Evolutionary conservation across 2,113 vertebrate species (phyloP), one percentile per base, ranked within the genome.

Genomic region (Ancistrus triradiatus): DNA sequence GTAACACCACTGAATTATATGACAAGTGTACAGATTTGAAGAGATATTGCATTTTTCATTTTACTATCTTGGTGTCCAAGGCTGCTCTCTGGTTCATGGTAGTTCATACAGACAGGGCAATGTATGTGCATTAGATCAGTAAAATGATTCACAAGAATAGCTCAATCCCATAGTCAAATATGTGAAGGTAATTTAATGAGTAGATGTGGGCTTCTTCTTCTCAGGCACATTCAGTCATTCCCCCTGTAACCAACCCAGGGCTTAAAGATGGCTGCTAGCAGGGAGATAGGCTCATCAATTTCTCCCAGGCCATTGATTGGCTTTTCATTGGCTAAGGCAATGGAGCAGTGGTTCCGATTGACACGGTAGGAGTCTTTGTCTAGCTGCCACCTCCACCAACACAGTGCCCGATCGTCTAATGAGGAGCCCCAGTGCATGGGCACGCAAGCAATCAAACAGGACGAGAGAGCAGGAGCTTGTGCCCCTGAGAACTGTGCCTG

Each of bases 251-350:
- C 33, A 57, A 31, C 49, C 40, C 25, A 7, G 53, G 53, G 7
- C 53, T 40, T 44, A 63, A 48, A 53, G 28, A 43, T 31, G 21
- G 22, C 21, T 19, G 56, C 44, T 44, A 22, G n/a, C 52, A n/a
- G 50, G 38, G n/a, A 28, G 18, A 21, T 31, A 3, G 24, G 27
- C 60, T 72, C 74, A 77, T 78, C 70, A 77, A 69, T 72, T 70
- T 67, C 35, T 60, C 58, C 44, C 49, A 69, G 43, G n/a, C 51
- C 47, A 74, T 59, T 77, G 74, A 79, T 73, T 76, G 71, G 60
- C 50, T 42, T 72, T 63, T 73, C 63, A 64, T 70, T 64, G 66
- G 47, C 50, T 56, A 47, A 64, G 53, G 52, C 57, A 42, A 37
- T 60, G 53, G 52, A 66, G 59, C 37, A 49, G 27, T 46, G 15